phyloP scores from a whole-genome alignment of 2,888 invertebrate genomes.

The Chloroclystis v-ata region DNA sequence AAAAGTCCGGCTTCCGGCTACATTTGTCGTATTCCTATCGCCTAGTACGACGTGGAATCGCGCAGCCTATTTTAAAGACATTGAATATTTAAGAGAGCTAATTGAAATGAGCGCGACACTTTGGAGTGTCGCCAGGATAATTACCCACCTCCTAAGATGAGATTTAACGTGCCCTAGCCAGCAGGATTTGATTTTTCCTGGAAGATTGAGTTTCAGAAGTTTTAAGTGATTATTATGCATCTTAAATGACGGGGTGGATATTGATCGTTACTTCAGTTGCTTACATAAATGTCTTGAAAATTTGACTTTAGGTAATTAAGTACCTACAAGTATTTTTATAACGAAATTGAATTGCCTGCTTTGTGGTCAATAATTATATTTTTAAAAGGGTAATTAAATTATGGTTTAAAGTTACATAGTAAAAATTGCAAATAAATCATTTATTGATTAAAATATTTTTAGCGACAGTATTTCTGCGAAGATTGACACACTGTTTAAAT shows the following conservation, averaged over 20 bases:
- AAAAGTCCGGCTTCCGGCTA: not conserved
- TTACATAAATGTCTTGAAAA: no score
- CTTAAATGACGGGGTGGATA: not conserved
- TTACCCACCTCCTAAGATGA: conserved; percentile 74
- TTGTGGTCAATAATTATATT: no score
- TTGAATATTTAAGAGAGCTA: conserved; percentile 78
- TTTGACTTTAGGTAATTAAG: no score
- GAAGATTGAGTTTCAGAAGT: conserved; percentile 13
- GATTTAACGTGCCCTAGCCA: conserved; percentile 72
- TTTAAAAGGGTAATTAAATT: no score
- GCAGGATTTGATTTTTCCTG: conserved; percentile 37
- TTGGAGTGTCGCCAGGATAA: conserved; percentile 78
- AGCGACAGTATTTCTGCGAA: no score
- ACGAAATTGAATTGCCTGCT: no score
- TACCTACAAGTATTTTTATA: no score
- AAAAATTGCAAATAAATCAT: no score
- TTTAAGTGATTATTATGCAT: conserved; percentile 6
- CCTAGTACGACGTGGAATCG: conserved; percentile 47
- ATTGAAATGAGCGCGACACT: conserved; percentile 78
- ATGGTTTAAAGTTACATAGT: no score
- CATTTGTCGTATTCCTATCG: conserved; percentile 1
- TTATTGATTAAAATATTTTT: no score
- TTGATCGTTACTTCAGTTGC: not conserved
- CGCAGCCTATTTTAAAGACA: conserved; percentile 77
- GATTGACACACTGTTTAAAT: no score